Evolutionary conservation across 2,888 invertebrate species (phyloP).

Genomic region (Acanthacorydalis orientalis): DNA sequence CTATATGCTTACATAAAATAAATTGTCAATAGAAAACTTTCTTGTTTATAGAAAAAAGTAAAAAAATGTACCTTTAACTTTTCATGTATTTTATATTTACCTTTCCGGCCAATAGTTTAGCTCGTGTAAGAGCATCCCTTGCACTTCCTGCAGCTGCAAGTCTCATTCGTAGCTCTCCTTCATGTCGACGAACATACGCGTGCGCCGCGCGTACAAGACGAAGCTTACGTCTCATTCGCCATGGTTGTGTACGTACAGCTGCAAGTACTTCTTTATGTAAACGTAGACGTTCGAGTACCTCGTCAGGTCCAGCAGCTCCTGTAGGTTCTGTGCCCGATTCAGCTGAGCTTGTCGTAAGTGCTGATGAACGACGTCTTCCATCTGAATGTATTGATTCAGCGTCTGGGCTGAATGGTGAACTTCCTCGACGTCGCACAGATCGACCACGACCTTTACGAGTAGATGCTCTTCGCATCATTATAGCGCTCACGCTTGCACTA

Average conservation of each 20-base stretch:
- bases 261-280: conserved; percentile 82
- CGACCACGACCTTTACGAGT: conserved; percentile 50
- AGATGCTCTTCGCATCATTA: conserved; percentile 63
- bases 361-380: conserved; percentile 47
- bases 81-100: no score
- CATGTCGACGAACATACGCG: conserved; percentile 72
- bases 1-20: no score
- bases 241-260: conserved; percentile 71
- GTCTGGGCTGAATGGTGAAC: conserved; percentile 38
- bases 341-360: conserved; percentile 72
- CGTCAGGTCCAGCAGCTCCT: conserved; percentile 23
- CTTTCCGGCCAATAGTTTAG: neutral
- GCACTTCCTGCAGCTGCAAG: conserved; percentile 80
- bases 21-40: no score
- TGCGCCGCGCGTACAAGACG: conserved; percentile 72
- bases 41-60: no score
- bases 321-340: conserved; percentile 24
- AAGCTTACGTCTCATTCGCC: conserved; percentile 67
- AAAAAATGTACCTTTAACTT: no score
- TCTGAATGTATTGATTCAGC: conserved; percentile 26
- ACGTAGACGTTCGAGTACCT: conserved; percentile 33
- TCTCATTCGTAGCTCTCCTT: conserved; percentile 76
- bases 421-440: conserved; percentile 40
- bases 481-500: conserved; percentile 70
- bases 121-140: conserved; percentile 41